Conservation (phyloP, 35 echinoderm and acorn worm genomes). For the Ophiothrix spiculata region DNA sequence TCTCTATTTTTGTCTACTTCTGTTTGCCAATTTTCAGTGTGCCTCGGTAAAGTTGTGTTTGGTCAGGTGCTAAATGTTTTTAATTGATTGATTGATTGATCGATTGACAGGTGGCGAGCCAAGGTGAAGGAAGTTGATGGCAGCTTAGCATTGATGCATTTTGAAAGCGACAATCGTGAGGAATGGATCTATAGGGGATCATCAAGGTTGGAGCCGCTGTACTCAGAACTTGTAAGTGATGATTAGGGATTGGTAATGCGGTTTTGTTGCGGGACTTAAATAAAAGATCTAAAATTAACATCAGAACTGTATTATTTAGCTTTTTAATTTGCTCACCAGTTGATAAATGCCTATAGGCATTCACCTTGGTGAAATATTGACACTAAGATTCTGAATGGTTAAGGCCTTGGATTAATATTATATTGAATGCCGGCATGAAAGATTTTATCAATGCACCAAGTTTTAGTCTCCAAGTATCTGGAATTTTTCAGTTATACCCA, state of each 20-base stretch:
- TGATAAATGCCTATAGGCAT: no score
- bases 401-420: no score
- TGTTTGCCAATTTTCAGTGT: not conserved
- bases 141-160: constrained; percentile 82
- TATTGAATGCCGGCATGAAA: no score
- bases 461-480: no score
- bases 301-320: no score
- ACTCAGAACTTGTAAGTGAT: constrained; percentile 62
- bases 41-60: no score
- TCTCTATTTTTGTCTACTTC: not conserved
- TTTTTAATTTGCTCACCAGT: no score
- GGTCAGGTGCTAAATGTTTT: not conserved
- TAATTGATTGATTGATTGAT: not conserved
- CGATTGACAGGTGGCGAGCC: constrained; percentile 68
- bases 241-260: not conserved
- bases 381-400: no score
- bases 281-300: no score
- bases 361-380: no score
- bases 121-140: constrained; percentile 72
- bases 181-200: constrained; percentile 97
- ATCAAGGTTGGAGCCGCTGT: constrained; percentile 68
- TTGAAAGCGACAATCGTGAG: constrained; percentile 46
- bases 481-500: no score
- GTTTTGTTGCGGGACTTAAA: not conserved
- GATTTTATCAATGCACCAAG: no score